phyloP scores from a whole-genome alignment of 1,140 invertebrate species.

The Drosophila simulans region DNA sequence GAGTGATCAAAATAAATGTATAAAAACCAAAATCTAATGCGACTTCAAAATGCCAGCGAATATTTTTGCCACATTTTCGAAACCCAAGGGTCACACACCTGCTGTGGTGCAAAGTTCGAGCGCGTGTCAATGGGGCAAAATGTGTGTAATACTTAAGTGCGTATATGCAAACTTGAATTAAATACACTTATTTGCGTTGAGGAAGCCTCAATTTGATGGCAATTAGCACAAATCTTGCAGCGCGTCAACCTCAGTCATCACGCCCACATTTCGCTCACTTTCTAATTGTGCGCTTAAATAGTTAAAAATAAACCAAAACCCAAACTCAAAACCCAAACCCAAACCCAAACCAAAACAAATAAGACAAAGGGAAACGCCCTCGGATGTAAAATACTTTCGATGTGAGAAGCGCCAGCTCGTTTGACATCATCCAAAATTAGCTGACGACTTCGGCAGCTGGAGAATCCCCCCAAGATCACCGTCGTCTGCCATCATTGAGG shows the following conservation, averaged over 20 bases:
- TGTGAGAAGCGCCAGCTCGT: conserved; percentile 10
- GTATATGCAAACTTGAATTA: conserved; percentile 37
- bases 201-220: conserved; percentile 35
- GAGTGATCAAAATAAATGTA: not conserved
- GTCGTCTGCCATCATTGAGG: conserved; percentile 10
- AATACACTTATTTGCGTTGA: conserved; percentile 21
- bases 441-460: conserved; percentile 15
- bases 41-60: too few relatives aligned
- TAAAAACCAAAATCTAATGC: not conserved
- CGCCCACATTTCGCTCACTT: conserved; percentile 36
- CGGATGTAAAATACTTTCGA: conserved; percentile 10
- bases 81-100: conserved; percentile 21
- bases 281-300: conserved; percentile 38
- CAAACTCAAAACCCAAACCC: too few relatives aligned
- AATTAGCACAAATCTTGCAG: conserved; percentile 21
- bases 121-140: conserved; percentile 11
- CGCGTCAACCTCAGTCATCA: conserved; percentile 17
- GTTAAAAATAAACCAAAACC: conserved; percentile 48
- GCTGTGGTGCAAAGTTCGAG: conserved; percentile 15
- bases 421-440: conserved; percentile 50
- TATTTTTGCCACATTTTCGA: not conserved
- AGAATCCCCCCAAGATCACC: conserved; percentile 2
- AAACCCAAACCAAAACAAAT: not conserved
- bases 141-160: conserved; percentile 26
- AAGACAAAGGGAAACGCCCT: conserved; percentile 28